Evolutionary conservation across 2,113 vertebrate genomes (phyloP).

Genomic region (Macroglossus sobrinus): DNA sequence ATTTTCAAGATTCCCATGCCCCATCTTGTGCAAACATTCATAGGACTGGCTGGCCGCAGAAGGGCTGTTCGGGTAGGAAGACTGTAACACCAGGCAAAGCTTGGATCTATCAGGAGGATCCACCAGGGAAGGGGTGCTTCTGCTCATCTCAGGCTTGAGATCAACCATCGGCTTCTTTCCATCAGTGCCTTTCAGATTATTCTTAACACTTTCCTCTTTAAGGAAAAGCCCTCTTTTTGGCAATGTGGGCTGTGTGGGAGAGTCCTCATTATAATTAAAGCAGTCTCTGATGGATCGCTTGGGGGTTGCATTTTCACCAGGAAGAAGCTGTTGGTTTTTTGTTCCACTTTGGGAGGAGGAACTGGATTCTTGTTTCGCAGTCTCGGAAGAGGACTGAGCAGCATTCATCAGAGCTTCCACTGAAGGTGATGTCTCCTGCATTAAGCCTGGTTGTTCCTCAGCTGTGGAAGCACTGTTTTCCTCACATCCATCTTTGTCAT

Average conservation of each 20-base stretch:
- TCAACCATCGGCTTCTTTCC: conserved; percentile 75
- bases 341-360: conserved; percentile 69
- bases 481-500: conserved; percentile 60
- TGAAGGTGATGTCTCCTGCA: background rate
- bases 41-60: conserved; percentile 88
- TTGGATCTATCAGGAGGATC: conserved; percentile 90
- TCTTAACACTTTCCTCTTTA: conserved; percentile 80
- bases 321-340: conserved; percentile 69
- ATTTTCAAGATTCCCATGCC: conserved; percentile 75
- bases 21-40: conserved; percentile 86
- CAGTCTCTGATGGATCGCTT: conserved; percentile 90
- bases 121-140: conserved; percentile 89
- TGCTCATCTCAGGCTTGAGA: conserved; percentile 88
- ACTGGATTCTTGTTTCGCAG: conserved; percentile 56
- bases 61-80: conserved; percentile 80
- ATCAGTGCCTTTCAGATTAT: conserved; percentile 62
- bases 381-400: background rate
- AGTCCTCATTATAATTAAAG: conserved; percentile 87
- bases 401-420: background rate
- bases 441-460: background rate
- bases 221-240: conserved; percentile 91
- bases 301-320: conserved; percentile 84
- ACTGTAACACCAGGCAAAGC: conserved; percentile 91
- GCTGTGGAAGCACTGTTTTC: background rate
- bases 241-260: conserved; percentile 90